These are phyloP conservation scores for Conopomorpha cramerella DNA, from an alignment of 1,140 invertebrate genomes.

Conservation along the genomic window DNA sequence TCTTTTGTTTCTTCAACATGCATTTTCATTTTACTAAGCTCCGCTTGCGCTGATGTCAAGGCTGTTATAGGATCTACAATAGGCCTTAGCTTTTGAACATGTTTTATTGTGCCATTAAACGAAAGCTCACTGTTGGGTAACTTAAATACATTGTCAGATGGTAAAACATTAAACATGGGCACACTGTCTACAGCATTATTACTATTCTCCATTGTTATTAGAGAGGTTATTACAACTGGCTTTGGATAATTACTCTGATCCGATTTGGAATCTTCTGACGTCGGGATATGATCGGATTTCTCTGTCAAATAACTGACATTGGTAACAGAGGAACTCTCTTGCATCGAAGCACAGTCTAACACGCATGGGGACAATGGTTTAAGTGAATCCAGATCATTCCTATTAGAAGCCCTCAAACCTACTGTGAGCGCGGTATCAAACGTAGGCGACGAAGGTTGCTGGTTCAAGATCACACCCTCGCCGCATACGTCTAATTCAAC, in stretches of 20 bases:
- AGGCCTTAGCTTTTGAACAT: slow-evolving; percentile 49
- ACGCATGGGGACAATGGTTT: slow-evolving; percentile 23
- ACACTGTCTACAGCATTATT: slow-evolving; percentile 54
- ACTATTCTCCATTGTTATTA: slow-evolving; percentile 52
- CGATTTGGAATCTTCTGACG: slow-evolving; percentile 35
- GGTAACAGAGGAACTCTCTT: slow-evolving; percentile 20
- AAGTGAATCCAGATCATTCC: slow-evolving; percentile 12
- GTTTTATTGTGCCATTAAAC: slow-evolving; percentile 53
- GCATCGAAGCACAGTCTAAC: slow-evolving; percentile 18
- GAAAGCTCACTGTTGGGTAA: slow-evolving; percentile 48
- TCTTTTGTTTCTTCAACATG: not conserved
- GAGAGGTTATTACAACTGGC: slow-evolving; percentile 39
- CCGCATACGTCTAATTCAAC: no score
- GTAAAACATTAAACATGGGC: slow-evolving; percentile 31
- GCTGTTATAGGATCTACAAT: slow-evolving; percentile 44
- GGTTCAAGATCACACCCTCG: no score
- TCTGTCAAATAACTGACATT: slow-evolving; percentile 28
- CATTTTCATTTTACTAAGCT: not conserved
- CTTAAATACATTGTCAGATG: slow-evolving; percentile 40
- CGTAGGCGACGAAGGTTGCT: no score
- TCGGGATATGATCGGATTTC: slow-evolving; percentile 26
- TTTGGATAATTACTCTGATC: slow-evolving; percentile 19
- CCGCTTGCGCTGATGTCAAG: slow-evolving; percentile 18
- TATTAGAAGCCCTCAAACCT: slow-evolving; percentile 13
- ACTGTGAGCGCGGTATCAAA: not conserved